Evolutionary conservation across 2,113 vertebrate genomes (phyloP).

Genomic region (Dromaius novaehollandiae): DNA sequence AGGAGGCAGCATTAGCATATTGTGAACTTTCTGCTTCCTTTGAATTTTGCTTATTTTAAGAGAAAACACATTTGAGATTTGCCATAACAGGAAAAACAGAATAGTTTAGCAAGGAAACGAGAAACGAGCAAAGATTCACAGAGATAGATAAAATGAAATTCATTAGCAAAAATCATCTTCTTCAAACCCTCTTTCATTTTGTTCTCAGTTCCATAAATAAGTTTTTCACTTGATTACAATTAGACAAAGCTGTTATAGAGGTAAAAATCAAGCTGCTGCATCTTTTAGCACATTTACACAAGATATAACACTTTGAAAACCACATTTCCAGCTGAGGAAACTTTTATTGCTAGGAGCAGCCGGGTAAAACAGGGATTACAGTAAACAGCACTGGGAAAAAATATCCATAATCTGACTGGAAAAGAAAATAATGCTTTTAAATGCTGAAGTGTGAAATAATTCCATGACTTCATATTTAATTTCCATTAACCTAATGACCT

Average conservation of each 20-base stretch:
- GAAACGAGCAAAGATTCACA: neutral
- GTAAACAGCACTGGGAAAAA: neutral
- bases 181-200: neutral
- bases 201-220: neutral
- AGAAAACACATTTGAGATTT: neutral
- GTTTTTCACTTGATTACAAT: neutral
- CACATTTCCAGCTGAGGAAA: neutral
- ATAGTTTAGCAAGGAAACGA: neutral
- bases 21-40: neutral
- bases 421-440: neutral
- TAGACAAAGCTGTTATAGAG: neutral
- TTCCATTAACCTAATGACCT: neutral
- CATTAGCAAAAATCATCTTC: neutral
- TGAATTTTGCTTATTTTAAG: neutral
- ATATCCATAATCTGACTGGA: neutral
- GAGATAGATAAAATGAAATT: neutral
- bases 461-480: neutral
- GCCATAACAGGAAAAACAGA: neutral
- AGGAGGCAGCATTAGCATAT: neutral
- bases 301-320: neutral
- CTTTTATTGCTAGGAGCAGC: neutral
- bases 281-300: neutral
- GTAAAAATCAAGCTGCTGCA: neutral
- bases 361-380: neutral
- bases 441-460: neutral